Base-by-base conservation (phyloP, 2,113 vertebrate genomes). In the Hippocampus zosterae region DNA sequence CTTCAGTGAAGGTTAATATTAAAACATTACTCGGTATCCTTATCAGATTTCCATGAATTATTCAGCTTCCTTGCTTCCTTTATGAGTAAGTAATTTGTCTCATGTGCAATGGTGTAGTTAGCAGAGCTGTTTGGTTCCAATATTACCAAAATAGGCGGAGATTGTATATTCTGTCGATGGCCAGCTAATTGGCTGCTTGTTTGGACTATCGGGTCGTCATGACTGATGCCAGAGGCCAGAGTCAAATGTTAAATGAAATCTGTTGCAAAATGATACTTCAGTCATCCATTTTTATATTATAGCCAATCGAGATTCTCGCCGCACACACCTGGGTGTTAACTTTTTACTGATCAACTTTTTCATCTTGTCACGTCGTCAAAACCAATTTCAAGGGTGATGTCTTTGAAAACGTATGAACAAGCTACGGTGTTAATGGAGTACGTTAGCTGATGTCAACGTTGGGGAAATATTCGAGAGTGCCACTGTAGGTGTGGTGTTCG, bases 11-110 rank as follows among this genome's bases (percentile, higher is more conserved):
- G 67, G n/a, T 61, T 67, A 1, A 62, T 76, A 29, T 61, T 10
- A 40, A 59, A 79, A 77, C 64, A 71, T 83, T 46, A 15, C 42
- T 65, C 70, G 42, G 1, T 25, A n/a, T 71, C 42, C 33, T 41
- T 23, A 40, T n/a, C 2, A 8, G 42, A 40, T 66, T 69, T 15
- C 42, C 8, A 19, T 46, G 29, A 41, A 41, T 41, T 63, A n/a
- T 40, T 40, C 33, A 27, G 27, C 29, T 61, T 18, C 18, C 37
- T 41, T 42, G 61, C 61, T 63, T 41, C 3, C 37, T 13, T 63
- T n/a, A 2, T 27, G 23, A 33, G 16, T 18, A 7, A 8, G 15
- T 59, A 59, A 18, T 60, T 8, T 60, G 15, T 33, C 13, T 33
- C 5, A 60, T 33, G 5, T 29, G 16, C 16, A 29, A 27, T 15